phyloP scores from a whole-genome alignment of 2,797 vertebrate species.

The Craterocephalus amniculus region DNA sequence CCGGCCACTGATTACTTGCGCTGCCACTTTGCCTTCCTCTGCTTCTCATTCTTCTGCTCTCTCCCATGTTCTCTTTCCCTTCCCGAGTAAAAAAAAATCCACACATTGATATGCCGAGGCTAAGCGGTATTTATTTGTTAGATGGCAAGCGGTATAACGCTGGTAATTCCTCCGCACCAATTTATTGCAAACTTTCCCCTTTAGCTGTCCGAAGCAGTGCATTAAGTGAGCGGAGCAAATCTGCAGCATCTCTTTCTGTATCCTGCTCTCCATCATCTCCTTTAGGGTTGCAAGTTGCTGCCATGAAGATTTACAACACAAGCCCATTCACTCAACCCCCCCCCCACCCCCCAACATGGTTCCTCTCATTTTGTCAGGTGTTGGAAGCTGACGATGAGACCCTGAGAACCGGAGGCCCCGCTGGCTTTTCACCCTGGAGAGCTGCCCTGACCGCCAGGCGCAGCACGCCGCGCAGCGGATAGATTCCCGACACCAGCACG shows the following conservation, averaged over 20 bases:
- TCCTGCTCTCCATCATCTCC: constrained; percentile 68
- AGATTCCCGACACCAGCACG: constrained; percentile 36
- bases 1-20: constrained; percentile 77
- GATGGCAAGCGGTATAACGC: constrained; percentile 87
- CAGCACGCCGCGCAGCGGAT: constrained; percentile 76
- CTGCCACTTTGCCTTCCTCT: constrained; percentile 73
- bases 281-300: constrained; percentile 90
- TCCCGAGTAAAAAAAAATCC: constrained; percentile 87
- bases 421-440: constrained; percentile 89
- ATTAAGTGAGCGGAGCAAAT: constrained; percentile 94
- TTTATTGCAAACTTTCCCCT: constrained; percentile 84
- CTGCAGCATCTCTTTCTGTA: constrained; percentile 80
- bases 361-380: constrained; percentile 58
- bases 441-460: constrained; percentile 85
- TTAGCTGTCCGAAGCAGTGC: constrained; percentile 94
- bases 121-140: constrained; percentile 90
- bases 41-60: constrained; percentile 66
- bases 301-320: constrained; percentile 94
- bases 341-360: constrained; percentile 77
- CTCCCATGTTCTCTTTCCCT: constrained; percentile 63
- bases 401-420: constrained; percentile 90
- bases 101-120: constrained; percentile 92
- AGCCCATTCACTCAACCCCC: constrained; percentile 90
- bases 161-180: constrained; percentile 91
- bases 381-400: constrained; percentile 89